phyloP scores from a whole-genome alignment of 1,140 invertebrate species.

The Bombus waltoni region DNA sequence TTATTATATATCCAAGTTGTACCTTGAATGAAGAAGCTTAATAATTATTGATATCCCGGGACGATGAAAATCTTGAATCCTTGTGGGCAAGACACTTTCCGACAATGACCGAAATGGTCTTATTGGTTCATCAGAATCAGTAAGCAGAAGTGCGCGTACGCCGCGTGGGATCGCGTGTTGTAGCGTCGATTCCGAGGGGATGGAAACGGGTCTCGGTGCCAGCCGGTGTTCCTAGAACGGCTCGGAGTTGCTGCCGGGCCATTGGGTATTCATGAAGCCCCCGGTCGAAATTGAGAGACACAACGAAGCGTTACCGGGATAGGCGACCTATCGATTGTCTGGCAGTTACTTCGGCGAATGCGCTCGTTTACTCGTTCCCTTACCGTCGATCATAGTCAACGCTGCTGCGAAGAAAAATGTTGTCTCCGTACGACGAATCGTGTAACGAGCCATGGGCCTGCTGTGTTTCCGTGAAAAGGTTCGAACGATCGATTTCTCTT shows the following conservation, averaged over 20 bases:
- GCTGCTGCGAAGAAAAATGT: slow-evolving; percentile 39
- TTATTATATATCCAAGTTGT: too few relatives aligned
- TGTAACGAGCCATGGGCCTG: not conserved
- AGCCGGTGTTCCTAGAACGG: slow-evolving; percentile 78
- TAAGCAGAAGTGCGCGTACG: slow-evolving; percentile 36
- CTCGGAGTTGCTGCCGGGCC: slow-evolving; percentile 73
- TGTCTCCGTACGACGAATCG: slow-evolving; percentile 22
- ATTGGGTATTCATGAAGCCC: slow-evolving; percentile 80
- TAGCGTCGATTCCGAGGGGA: slow-evolving; percentile 66
- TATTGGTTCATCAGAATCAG: slow-evolving; percentile 64
- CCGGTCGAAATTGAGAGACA: slow-evolving; percentile 79
- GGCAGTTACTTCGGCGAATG: slow-evolving; percentile 77
- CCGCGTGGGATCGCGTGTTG: slow-evolving; percentile 63
- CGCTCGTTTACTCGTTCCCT: slow-evolving; percentile 71
- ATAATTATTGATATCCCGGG: not conserved
- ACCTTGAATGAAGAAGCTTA: too few relatives aligned
- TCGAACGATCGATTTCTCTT: not conserved
- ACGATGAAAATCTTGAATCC: not conserved
- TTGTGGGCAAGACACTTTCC: slow-evolving; percentile 23
- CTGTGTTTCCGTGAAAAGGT: not conserved
- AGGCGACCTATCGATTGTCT: slow-evolving; percentile 80
- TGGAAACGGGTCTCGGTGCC: slow-evolving; percentile 73
- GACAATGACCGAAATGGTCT: slow-evolving; percentile 24
- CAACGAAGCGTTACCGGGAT: slow-evolving; percentile 75
- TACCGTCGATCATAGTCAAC: slow-evolving; percentile 19